Conservation (phyloP, 2,797 vertebrate genomes). For the Spheniscus humboldti region DNA sequence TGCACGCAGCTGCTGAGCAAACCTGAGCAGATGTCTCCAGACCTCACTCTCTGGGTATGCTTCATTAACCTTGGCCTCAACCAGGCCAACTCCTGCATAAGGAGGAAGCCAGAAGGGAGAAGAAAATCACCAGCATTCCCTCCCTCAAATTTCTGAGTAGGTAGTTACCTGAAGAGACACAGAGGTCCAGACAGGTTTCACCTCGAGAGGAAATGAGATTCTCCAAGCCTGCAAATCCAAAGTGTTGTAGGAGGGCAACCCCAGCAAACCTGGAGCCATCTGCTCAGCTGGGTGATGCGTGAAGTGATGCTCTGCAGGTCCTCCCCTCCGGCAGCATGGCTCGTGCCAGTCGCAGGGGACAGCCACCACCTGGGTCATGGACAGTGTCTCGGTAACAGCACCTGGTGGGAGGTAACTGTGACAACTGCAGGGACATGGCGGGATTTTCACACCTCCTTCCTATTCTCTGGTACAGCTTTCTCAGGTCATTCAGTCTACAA, state of each 20-base stretch:
- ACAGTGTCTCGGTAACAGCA: fast-evolving
- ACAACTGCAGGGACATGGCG: neutral
- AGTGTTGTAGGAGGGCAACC: neutral
- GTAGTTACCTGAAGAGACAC: neutral
- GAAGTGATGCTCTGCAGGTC: neutral
- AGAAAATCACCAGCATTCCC: neutral
- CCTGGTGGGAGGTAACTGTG: neutral
- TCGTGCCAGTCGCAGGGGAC: neutral
- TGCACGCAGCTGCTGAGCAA: neutral
- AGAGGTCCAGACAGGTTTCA: neutral
- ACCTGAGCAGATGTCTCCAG: neutral
- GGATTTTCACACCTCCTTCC: neutral
- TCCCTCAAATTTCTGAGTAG: neutral
- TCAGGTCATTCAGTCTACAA: neutral
- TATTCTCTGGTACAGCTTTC: neutral
- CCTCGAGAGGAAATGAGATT: neutral
- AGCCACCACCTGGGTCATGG: neutral
- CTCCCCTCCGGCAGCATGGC: neutral
- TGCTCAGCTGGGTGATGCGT: neutral
- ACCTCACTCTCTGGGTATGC: neutral
- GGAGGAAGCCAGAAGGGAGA: neutral
- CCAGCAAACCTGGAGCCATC: neutral
- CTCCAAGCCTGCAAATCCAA: neutral
- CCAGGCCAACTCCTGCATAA: neutral
- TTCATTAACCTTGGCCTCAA: neutral